Conservation (phyloP, 2,113 vertebrate genomes). For the Cyprinodon tularosa region DNA sequence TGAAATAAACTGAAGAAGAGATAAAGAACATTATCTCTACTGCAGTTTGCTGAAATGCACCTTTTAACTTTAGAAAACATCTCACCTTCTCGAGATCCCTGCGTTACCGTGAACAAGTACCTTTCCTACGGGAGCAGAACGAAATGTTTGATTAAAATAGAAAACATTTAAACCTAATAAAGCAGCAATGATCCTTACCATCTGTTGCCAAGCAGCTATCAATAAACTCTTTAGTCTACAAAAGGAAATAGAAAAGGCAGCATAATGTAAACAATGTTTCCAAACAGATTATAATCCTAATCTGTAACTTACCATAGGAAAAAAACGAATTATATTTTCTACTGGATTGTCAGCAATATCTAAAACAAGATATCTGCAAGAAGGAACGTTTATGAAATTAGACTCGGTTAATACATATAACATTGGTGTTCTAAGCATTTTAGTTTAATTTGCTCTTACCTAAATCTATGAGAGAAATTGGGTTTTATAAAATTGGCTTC, state of each 20-base stretch:
- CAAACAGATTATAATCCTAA: background rate
- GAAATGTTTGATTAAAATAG: background rate
- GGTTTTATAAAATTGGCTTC: slow-evolving; percentile 99
- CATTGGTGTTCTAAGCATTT: background rate
- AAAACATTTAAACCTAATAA: background rate
- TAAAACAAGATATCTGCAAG: slow-evolving; percentile 94
- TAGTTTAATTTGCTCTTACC: slow-evolving; percentile 78
- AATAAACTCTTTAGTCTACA: slow-evolving; percentile 98
- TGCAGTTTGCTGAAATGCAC: too few relatives aligned
- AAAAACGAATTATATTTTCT: slow-evolving; percentile 98
- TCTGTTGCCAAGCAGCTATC: slow-evolving; percentile 96
- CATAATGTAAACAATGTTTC: background rate
- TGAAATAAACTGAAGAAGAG: too few relatives aligned
- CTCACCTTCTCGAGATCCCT: slow-evolving; percentile 97
- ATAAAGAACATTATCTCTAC: too few relatives aligned
- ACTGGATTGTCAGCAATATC: slow-evolving; percentile 99
- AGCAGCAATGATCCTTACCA: slow-evolving; percentile 80
- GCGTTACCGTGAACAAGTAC: slow-evolving; percentile 98
- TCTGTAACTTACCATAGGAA: slow-evolving; percentile 89
- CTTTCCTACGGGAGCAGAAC: slow-evolving; percentile 83
- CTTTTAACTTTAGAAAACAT: background rate
- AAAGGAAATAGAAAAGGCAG: slow-evolving; percentile 27
- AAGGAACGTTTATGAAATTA: background rate
- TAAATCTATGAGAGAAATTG: slow-evolving; percentile 96
- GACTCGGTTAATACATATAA: background rate